Conservation (phyloP, 1,140 invertebrate genomes). For the Acyrthosiphon pisum region DNA sequence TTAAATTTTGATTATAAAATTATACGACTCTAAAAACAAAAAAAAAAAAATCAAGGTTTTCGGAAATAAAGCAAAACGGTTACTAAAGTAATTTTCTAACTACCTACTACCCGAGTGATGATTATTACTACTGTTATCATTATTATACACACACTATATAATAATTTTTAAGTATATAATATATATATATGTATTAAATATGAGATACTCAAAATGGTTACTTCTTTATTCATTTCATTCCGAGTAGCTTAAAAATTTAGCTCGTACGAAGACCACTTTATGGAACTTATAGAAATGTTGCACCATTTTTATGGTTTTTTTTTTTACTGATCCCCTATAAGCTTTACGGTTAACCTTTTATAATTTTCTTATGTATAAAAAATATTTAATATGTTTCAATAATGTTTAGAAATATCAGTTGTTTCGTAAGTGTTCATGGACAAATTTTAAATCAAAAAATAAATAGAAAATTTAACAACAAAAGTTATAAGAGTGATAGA, state of each 20-base stretch:
- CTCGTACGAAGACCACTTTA: neutral
- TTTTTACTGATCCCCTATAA: neutral
- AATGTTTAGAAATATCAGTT: too few relatives aligned
- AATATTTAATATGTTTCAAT: too few relatives aligned
- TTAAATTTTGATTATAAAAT: slow-evolving; percentile 17
- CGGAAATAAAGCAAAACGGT: neutral
- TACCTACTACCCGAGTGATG: neutral
- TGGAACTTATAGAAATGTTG: neutral
- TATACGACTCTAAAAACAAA: neutral
- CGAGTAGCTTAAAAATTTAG: neutral
- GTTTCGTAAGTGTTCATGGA: too few relatives aligned
- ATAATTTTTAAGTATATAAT: neutral
- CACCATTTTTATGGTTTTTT: neutral
- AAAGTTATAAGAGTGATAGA: neutral
- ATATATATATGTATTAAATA: neutral
- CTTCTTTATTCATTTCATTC: neutral
- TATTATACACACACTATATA: neutral
- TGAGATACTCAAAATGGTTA: neutral
- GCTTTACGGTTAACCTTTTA: neutral
- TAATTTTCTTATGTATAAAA: neutral
- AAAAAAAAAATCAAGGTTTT: neutral
- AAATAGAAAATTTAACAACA: too few relatives aligned
- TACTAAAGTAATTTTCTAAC: neutral
- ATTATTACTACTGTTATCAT: neutral
- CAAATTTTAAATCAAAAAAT: too few relatives aligned